phyloP scores from a whole-genome alignment of 2,113 vertebrate species.

The Catharus bicknelli region DNA sequence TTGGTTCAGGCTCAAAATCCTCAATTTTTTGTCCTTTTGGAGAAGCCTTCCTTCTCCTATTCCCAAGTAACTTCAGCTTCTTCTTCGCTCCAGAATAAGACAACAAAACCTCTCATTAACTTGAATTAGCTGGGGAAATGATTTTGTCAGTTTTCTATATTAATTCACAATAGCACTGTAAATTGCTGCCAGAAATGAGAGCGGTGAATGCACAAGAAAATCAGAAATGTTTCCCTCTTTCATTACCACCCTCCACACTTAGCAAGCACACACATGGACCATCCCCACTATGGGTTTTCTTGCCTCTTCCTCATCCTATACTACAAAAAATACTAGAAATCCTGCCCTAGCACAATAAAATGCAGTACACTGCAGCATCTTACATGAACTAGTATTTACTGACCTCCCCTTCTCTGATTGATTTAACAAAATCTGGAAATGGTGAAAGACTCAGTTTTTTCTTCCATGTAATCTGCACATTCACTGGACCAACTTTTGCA shows the following conservation, averaged over 20 bases:
- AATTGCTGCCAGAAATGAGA: background rate
- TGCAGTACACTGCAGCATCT: background rate
- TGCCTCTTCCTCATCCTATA: background rate
- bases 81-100: background rate
- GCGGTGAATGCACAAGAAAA: background rate
- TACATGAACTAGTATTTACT: background rate
- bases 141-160: background rate
- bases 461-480: background rate
- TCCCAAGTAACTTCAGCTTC: background rate
- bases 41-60: background rate
- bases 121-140: background rate
- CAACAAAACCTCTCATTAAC: background rate
- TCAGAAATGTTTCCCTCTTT: background rate
- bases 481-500: background rate
- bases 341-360: background rate
- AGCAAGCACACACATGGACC: background rate
- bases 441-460: background rate
- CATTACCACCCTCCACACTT: background rate
- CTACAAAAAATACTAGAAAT: background rate
- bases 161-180: background rate
- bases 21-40: background rate
- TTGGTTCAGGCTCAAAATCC: background rate
- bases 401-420: background rate
- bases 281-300: background rate
- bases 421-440: background rate